Conservation (phyloP, 2,113 vertebrate species). For the Cyphomyrus discorhynchus region DNA sequence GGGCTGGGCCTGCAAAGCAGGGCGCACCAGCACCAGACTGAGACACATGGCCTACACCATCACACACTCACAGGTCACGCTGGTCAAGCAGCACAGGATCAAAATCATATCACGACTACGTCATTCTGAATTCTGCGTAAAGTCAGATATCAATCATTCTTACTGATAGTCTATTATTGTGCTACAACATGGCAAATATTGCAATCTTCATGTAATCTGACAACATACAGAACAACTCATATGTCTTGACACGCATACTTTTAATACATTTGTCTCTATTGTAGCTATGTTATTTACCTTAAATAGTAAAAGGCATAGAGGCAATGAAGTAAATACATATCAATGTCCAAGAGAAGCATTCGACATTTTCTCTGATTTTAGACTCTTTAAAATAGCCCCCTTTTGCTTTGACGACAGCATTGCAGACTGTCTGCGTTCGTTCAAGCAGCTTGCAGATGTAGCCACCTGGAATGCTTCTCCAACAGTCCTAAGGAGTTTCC, state of each 20-base stretch:
- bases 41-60: neutral
- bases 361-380: neutral
- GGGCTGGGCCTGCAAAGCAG: constrained; percentile 73
- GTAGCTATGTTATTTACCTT: neutral
- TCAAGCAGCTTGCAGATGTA: neutral
- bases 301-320: neutral
- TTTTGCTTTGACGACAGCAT: neutral
- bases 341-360: neutral
- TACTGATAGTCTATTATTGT: neutral
- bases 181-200: neutral
- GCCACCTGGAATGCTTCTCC: neutral
- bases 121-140: neutral
- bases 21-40: neutral
- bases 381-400: neutral
- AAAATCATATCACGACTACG: neutral
- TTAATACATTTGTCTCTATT: neutral
- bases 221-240: neutral
- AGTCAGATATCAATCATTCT: neutral
- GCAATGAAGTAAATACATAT: neutral
- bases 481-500: neutral
- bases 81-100: neutral
- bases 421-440: neutral
- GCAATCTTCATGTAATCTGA: neutral
- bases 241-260: neutral
- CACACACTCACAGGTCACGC: neutral